These are phyloP conservation scores for Sarcophaga carnaria DNA, from an alignment of 2,888 invertebrate species.

Conservation along the genomic window DNA sequence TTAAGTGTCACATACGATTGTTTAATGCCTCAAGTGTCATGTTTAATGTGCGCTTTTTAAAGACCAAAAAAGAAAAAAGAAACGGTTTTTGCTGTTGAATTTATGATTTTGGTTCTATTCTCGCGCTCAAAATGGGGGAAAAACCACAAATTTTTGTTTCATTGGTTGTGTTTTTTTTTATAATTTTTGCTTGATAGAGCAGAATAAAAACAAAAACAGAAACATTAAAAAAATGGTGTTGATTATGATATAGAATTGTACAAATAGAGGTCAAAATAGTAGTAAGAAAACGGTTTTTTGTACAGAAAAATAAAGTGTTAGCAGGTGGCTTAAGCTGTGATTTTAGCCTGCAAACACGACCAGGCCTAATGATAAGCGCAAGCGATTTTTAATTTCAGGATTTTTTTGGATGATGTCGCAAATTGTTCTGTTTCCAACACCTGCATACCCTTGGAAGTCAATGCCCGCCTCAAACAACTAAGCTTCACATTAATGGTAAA, in stretches of 20 bases:
- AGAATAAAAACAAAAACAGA: slow-evolving; percentile 4
- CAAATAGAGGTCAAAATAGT: slow-evolving; percentile 12
- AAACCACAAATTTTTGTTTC: slow-evolving; percentile 12
- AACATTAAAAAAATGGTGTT: not conserved
- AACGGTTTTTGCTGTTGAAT: not conserved
- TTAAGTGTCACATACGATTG: slow-evolving; percentile 20
- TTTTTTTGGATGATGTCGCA: too few species aligned
- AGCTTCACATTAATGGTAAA: too few species aligned
- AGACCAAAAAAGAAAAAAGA: not conserved
- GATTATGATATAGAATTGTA: too few species aligned
- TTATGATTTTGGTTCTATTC: slow-evolving; percentile 4
- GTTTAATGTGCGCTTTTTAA: slow-evolving; percentile 32
- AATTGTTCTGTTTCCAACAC: too few species aligned
- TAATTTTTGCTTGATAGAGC: slow-evolving; percentile 31
- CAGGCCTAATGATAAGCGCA: not conserved
- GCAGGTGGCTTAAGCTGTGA: not conserved
- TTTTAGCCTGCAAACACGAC: too few species aligned
- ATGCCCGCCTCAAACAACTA: too few species aligned
- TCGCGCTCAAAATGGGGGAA: slow-evolving; percentile 4
- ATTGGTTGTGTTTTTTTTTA: not conserved
- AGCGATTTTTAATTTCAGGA: not conserved
- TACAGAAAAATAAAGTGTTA: not conserved
- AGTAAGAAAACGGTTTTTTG: not conserved
- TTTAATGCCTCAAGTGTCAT: slow-evolving; percentile 41
- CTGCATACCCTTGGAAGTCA: too few species aligned